Percentiles rank a stretch among this genome's conserved stretches.
Conservation (phyloP, 1,140 invertebrate genomes). For the Lineus longissimus region DNA sequence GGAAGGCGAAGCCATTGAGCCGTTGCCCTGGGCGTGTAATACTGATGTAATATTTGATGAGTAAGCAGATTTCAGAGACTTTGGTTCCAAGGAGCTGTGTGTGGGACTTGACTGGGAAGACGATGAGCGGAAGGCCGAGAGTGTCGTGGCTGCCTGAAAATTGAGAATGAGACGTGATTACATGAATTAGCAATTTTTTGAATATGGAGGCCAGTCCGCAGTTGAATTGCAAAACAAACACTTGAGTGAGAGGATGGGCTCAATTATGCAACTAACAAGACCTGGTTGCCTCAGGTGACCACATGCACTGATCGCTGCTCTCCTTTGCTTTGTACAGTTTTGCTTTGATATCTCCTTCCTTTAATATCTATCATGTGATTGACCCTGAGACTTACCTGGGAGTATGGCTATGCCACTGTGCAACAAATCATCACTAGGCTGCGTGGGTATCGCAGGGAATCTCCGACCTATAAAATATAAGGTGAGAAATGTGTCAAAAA, state of each 20-base stretch:
- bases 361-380: neutral
- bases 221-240: neutral
- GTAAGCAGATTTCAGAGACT: neutral
- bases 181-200: neutral
- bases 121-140: neutral
- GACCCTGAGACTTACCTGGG: conserved; percentile 1
- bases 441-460: neutral
- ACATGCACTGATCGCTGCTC: neutral
- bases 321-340: neutral
- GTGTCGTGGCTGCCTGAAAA: conserved; percentile 1
- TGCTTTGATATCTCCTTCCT: neutral
- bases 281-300: neutral
- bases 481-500: no score
- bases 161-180: neutral
- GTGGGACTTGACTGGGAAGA: neutral
- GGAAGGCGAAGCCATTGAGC: neutral
- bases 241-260: neutral
- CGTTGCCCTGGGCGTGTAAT: neutral
- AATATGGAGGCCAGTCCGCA: neutral
- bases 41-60: conserved; percentile 8
- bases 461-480: neutral
- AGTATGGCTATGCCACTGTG: neutral
- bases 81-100: neutral
- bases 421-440: neutral
- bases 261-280: neutral